Base-by-base conservation (phyloP, 1,140 invertebrate species). In the Hyles vespertilio region DNA sequence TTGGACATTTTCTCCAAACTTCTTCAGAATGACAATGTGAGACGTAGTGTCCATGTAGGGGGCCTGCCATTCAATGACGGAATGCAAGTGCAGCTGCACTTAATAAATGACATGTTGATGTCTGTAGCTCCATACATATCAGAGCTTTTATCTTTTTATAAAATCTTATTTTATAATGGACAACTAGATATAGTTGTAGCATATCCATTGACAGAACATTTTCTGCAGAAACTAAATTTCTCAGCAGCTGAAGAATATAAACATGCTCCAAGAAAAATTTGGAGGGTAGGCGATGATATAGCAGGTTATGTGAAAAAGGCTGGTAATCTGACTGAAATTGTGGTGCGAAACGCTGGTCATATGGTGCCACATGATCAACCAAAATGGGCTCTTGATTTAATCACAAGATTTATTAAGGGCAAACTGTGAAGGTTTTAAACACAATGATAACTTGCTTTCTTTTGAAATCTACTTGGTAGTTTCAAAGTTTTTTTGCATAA, bases 171-270 rank as follows among this genome's bases (percentile, higher is more conserved):
- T 65, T 97, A 96, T 74, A 96, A 93, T 73, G 95, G 95, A 2
- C 95, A 96, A 74, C 79, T 96, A 32, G 95, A 97, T 77, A 93
- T 97, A 10, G 94, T 96, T 59, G 93, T 96, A 3, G 93, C 95
- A 2, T 95, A 95, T 76, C 93, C 94, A 1, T 80, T 95, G n/a
- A 95, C 95, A 0, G 91, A 92, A 67, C 93, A 92, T 66, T 96
- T 93, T 77, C 69, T 96, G 5, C 75, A 80, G 47, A 89, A 92
- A 46, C 74, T 96, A 1, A 73, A 93, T 5, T 96, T 95, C 92
- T 77, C 83, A 11, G 91, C 91, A 1, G 84, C 91, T 0, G 81
- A 91, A 5, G 88, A 91, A 46, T 96, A 95, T 74, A 91, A 90
- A 69, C 91, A 65, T 45, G 92, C 94, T 5, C 48, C 78, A 2